Conservation (phyloP, 2,797 vertebrate species). For the Chlorospingus semifuscus region DNA sequence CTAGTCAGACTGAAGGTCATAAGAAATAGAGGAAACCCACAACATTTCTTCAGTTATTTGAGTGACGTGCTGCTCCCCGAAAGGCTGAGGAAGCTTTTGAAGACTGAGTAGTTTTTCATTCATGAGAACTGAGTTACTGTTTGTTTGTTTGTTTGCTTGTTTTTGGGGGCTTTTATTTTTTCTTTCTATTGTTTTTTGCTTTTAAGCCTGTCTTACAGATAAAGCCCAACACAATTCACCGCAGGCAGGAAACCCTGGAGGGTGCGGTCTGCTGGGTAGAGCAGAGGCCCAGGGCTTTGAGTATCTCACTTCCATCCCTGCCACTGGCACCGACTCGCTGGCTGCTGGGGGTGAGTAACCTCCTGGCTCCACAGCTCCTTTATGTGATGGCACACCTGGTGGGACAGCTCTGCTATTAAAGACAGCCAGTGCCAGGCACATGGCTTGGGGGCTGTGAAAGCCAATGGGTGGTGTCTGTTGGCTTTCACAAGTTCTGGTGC, state of each 20-base stretch:
- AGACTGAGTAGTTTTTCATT: background rate
- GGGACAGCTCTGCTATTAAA: background rate
- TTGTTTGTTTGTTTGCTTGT: background rate
- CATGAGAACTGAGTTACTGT: background rate
- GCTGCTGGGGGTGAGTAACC: background rate
- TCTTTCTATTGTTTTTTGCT: background rate
- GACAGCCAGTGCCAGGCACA: fast-evolving
- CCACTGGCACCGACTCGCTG: background rate
- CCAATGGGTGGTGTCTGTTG: fast-evolving
- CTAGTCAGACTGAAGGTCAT: background rate
- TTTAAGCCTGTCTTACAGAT: background rate
- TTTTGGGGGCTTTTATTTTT: background rate
- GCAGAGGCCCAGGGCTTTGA: background rate
- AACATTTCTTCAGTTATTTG: background rate
- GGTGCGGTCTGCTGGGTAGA: background rate
- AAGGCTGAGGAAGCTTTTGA: background rate
- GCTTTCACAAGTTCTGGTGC: background rate
- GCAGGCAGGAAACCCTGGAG: background rate
- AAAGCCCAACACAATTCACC: background rate
- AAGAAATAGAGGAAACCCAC: background rate
- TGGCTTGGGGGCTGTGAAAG: background rate
- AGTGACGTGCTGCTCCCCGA: background rate
- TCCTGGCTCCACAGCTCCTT: background rate
- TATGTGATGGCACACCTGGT: background rate
- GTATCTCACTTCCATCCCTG: background rate